Percentiles rank a stretch among this genome's conserved stretches.
Conservation (phyloP, 2,797 vertebrate genomes). For the Erithacus rubecula region DNA sequence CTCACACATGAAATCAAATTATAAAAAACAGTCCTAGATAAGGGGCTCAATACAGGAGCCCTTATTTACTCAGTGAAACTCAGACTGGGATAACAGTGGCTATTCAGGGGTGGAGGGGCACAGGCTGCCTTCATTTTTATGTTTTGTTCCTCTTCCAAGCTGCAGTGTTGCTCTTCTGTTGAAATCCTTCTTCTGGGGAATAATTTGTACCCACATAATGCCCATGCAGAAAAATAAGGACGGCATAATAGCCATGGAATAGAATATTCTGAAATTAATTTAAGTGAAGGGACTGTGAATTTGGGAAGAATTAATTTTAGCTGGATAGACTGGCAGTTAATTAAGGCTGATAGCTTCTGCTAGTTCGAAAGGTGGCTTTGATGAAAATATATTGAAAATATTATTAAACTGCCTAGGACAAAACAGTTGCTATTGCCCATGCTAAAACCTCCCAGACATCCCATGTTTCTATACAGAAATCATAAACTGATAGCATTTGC, state of each 20-base stretch:
- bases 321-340: slow-evolving; percentile 2
- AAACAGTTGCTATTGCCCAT: neutral
- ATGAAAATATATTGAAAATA: slow-evolving; percentile 20
- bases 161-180: neutral
- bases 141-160: neutral
- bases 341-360: slow-evolving; percentile 1
- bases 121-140: neutral
- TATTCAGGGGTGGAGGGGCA: neutral
- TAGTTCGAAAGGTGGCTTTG: neutral
- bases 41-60: neutral
- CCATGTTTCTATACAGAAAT: neutral
- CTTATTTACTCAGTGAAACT: neutral
- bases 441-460: neutral
- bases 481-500: neutral
- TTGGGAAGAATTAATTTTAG: slow-evolving; percentile 30
- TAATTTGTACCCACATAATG: neutral
- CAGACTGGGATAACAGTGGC: neutral
- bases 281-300: neutral
- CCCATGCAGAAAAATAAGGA: neutral
- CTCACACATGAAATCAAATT: neutral
- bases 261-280: neutral
- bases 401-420: slow-evolving; percentile 12
- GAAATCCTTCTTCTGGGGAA: neutral
- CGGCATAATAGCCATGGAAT: neutral
- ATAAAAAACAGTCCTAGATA: neutral